These are phyloP conservation scores for Oriolus oriolus DNA, from an alignment of 2,113 vertebrate species.

Conservation along the genomic window DNA sequence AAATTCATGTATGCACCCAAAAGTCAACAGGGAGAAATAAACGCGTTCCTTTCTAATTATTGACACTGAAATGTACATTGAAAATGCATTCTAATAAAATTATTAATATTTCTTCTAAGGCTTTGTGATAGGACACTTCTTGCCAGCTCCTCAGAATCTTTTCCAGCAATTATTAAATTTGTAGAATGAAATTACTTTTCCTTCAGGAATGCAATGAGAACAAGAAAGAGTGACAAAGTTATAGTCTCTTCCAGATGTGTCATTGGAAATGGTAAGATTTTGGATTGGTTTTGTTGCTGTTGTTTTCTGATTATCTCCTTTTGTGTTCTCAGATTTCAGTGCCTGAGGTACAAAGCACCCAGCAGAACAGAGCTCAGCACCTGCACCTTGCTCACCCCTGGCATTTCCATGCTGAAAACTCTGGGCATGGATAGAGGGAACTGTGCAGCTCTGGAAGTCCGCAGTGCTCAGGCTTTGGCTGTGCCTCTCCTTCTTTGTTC, in stretches of 20 bases:
- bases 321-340: not conserved
- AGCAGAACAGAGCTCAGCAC: not conserved
- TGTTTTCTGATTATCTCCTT: not conserved
- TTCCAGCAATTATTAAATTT: not conserved
- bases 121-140: not conserved
- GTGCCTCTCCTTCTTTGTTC: not conserved
- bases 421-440: not conserved
- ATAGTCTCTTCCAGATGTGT: not conserved
- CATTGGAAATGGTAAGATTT: not conserved
- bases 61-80: not conserved
- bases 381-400: not conserved
- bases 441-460: not conserved
- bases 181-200: not conserved
- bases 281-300: rapidly evolving
- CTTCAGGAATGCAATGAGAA: not conserved
- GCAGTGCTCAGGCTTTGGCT: not conserved
- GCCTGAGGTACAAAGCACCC: not conserved
- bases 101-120: not conserved
- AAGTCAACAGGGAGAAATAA: not conserved
- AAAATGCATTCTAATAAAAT: not conserved
- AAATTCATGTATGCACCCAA: not conserved
- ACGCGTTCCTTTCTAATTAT: not conserved
- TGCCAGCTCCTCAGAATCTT: not conserved
- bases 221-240: not conserved
- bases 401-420: not conserved